Evolutionary conservation across 2,888 invertebrate species (phyloP).

Genomic region (Cryptophagus acutangulus): DNA sequence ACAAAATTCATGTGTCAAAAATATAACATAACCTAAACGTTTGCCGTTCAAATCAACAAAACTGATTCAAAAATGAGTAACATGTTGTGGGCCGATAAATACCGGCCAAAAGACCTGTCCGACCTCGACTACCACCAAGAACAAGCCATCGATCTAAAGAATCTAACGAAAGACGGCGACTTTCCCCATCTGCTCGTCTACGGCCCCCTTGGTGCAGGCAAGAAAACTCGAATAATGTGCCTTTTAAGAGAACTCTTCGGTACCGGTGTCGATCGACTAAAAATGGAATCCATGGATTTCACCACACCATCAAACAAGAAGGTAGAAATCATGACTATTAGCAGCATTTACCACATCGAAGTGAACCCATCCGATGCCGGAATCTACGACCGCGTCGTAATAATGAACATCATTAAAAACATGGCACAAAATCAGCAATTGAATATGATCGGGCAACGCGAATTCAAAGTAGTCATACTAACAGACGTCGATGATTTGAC

Average conservation of each 20-base stretch:
- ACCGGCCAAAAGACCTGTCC: slow-evolving; percentile 78
- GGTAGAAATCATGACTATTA: slow-evolving; percentile 90
- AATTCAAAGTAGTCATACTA: slow-evolving; percentile 94
- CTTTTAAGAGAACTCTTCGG: slow-evolving; percentile 91
- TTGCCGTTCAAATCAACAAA: too few relatives aligned
- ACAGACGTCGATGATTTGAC: slow-evolving; percentile 93
- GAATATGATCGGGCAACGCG: slow-evolving; percentile 78
- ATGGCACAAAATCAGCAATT: slow-evolving; percentile 96
- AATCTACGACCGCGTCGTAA: slow-evolving; percentile 91
- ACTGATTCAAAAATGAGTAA: too few relatives aligned
- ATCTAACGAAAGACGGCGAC: slow-evolving; percentile 86
- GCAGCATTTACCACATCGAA: slow-evolving; percentile 88
- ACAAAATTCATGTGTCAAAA: too few relatives aligned
- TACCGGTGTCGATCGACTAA: slow-evolving; percentile 80
- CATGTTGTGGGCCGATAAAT: slow-evolving; percentile 96
- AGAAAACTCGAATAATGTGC: slow-evolving; percentile 94
- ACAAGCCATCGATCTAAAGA: slow-evolving; percentile 74
- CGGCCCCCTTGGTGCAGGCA: slow-evolving; percentile 96
- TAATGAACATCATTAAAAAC: slow-evolving; percentile 96
- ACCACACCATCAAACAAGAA: slow-evolving; percentile 90
- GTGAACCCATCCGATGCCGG: slow-evolving; percentile 97
- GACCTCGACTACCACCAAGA: slow-evolving; percentile 87
- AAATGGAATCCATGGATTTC: slow-evolving; percentile 88
- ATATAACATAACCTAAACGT: slow-evolving; percentile 3
- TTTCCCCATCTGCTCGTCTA: slow-evolving; percentile 96